These are phyloP conservation scores for Hylaeus anthracinus DNA, from an alignment of 1,140 invertebrate species.

Conservation along the genomic window DNA sequence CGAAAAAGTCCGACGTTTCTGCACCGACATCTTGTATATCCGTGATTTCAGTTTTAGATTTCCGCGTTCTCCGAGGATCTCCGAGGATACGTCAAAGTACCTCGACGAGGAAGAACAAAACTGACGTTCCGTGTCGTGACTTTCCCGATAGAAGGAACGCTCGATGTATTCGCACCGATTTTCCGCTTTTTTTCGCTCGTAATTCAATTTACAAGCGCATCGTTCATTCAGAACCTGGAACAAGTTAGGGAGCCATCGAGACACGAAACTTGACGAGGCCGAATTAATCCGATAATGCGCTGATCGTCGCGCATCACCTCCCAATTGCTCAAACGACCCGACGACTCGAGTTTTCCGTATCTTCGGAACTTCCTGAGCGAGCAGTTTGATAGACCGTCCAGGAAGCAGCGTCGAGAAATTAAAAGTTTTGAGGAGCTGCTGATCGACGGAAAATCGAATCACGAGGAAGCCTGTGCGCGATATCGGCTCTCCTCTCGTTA, in stretches of 20 bases:
- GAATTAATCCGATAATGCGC: constrained; percentile 55
- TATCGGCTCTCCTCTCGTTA: too few species aligned
- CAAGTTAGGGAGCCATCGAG: constrained; percentile 15
- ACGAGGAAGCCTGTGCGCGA: too few species aligned
- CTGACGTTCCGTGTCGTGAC: too few species aligned
- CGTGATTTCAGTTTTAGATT: too few species aligned
- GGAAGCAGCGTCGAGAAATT: background rate
- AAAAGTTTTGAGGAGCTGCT: background rate
- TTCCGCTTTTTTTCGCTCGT: background rate
- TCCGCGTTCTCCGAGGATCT: too few species aligned
- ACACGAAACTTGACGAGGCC: constrained; percentile 27
- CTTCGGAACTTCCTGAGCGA: constrained; percentile 1
- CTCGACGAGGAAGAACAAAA: too few species aligned
- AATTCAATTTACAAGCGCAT: background rate
- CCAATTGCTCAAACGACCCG: constrained; percentile 35
- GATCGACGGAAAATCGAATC: background rate
- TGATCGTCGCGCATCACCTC: constrained; percentile 45
- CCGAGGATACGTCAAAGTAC: too few species aligned
- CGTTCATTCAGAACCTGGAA: background rate
- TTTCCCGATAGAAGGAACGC: background rate
- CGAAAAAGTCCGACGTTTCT: too few species aligned
- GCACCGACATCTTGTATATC: too few species aligned
- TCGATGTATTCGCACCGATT: background rate
- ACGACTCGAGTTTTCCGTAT: constrained; percentile 8
- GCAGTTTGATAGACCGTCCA: background rate